A percentile compares a stretch with the other conserved stretches of the same genome.
Evolutionary conservation across 2,113 vertebrate species (phyloP).

Genomic region (Rissa tridactyla): DNA sequence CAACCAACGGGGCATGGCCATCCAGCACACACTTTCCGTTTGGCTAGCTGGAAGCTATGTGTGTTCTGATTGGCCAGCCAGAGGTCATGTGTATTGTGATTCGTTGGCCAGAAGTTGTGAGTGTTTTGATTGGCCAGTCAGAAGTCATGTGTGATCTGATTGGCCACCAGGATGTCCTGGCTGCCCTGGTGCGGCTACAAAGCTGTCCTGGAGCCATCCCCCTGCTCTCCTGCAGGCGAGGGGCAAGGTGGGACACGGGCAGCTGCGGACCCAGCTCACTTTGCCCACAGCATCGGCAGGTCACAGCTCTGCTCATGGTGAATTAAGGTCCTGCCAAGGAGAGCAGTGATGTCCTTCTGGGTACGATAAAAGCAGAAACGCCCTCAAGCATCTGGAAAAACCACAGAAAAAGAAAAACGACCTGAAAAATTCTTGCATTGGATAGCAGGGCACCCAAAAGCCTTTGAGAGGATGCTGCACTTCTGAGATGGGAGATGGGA

Average conservation of each 20-base stretch:
- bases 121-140: background rate
- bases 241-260: background rate
- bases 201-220: background rate
- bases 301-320: rapidly evolving
- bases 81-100: background rate
- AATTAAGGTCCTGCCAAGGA: background rate
- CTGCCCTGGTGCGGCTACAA: background rate
- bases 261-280: background rate
- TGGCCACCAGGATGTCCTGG: background rate
- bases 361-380: background rate
- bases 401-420: background rate
- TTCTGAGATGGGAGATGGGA: background rate
- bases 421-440: background rate
- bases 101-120: background rate
- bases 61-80: background rate
- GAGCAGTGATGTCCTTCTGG: background rate
- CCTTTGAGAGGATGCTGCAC: background rate
- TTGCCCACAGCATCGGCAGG: background rate
- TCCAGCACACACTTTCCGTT: background rate
- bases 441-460: background rate
- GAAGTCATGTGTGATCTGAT: background rate
- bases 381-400: background rate
- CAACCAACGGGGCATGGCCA: background rate
- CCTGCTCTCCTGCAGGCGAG: too few species aligned
- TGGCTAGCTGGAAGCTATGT: background rate